phyloP scores from a whole-genome alignment of 92 coral and sea anemone species.

The Pocillopora grandis region DNA sequence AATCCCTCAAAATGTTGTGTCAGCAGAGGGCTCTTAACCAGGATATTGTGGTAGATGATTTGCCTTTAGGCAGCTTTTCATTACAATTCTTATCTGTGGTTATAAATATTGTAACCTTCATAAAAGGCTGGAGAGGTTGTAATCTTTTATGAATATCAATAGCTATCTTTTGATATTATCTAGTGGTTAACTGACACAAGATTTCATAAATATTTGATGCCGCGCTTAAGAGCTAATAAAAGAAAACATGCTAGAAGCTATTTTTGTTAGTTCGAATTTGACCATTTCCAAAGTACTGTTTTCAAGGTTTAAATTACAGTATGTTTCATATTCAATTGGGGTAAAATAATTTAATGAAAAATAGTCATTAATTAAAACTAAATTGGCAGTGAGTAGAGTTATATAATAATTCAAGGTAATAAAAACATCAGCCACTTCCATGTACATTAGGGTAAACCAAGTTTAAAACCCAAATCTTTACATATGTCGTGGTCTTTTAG shows the following conservation, averaged over 20 bases:
- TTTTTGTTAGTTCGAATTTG: neutral
- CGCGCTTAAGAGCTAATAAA: neutral
- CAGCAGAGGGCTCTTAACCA: too few species aligned
- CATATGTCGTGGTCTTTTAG: neutral
- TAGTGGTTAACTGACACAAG: neutral
- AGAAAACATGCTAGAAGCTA: neutral
- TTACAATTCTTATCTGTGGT: too few species aligned
- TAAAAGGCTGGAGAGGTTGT: neutral
- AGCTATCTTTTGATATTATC: neutral
- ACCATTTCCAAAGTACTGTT: constrained; percentile 1
- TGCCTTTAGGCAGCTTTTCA: too few species aligned
- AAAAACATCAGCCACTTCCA: neutral
- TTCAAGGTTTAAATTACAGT: neutral
- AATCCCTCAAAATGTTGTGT: too few species aligned
- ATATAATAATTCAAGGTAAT: neutral
- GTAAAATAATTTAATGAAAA: neutral
- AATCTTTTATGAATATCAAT: neutral
- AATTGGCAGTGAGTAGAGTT: neutral
- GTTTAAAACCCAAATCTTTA: neutral
- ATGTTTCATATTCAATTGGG: constrained; percentile 1
- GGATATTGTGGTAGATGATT: too few species aligned
- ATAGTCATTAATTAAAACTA: neutral
- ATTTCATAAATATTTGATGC: constrained; percentile 1
- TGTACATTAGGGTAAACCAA: neutral
- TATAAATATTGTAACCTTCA: too few species aligned